Evolutionary conservation across 2,113 vertebrate species (phyloP), one percentile per base, ranked within the genome.

Genomic region (Megalops atlanticus): DNA sequence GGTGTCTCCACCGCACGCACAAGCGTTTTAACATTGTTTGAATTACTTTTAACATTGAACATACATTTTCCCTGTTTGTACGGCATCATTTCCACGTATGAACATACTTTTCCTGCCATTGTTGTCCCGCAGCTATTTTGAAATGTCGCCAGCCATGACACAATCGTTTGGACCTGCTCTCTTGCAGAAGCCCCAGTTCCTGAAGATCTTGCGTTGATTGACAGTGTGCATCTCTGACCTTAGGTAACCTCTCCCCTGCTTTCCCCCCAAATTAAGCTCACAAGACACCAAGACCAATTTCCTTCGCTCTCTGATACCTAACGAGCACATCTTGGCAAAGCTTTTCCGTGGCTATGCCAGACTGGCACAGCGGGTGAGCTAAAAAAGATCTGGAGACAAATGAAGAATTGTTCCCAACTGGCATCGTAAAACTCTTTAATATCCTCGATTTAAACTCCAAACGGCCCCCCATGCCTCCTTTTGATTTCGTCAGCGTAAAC

Each of bases 31-130:
- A 33, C 49, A 52, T 52, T 52, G 49, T 52, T 52, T 11, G 3
- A 18, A 52, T 16, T 18, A 18, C 43, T 52, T 52, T 52, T 3
- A 58, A 58, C 21, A 58, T n/a, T n/a, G 52, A n/a, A 64, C 58
- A 64, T 64, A 64, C 27, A 64, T 64, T 64, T 64, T 64, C 58
- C 58, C 31, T 64, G 58, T 64, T 64, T 64, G 58, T 64, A 64
- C 58, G 31, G n/a, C n/a, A 64, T 64, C n/a, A 64, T 31, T 64
- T 64, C 58, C 58, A 64, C 31, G 58, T 64, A 27, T 64, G 58
- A 64, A 64, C n/a, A 27, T n/a, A 64, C 11, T 31, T 31, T 31
- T 64, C n/a, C 58, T 64, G n/a, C 58, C 31, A 31, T 31, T 64
- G 58, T 64, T 27, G 8, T 45, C 21, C 52, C 4, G 52, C 11